Percentiles rank a stretch among this genome's conserved stretches.
phyloP scores from a whole-genome alignment of 2,888 invertebrate species.

The Argynnis bischoffii region DNA sequence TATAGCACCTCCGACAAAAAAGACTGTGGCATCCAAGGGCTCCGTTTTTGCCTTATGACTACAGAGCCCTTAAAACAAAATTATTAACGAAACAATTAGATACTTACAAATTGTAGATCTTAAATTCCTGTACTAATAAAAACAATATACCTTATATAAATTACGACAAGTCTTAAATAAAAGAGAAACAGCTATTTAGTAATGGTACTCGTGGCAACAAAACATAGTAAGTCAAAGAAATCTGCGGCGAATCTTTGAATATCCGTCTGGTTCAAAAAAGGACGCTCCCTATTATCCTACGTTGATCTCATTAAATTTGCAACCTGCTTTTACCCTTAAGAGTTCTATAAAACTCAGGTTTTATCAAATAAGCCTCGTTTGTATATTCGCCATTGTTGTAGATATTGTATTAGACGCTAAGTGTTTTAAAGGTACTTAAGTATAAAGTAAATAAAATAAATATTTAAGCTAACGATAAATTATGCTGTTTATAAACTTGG shows the following conservation, averaged over 20 bases:
- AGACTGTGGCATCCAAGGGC: too few relatives aligned
- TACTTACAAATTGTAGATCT: too few relatives aligned
- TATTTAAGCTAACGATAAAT: too few relatives aligned
- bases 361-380: conserved; percentile 29
- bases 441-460: too few relatives aligned
- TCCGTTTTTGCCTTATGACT: too few relatives aligned
- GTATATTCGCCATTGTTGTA: conserved; percentile 19
- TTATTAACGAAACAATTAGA: too few relatives aligned
- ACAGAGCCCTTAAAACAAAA: too few relatives aligned
- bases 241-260: conserved; percentile 29
- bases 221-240: conserved; percentile 28
- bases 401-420: neutral
- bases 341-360: conserved; percentile 26
- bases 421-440: too few relatives aligned
- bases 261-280: conserved; percentile 28
- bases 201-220: conserved; percentile 18
- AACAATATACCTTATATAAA: conserved; percentile 12
- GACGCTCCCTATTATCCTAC: conserved; percentile 30
- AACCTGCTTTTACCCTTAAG: conserved; percentile 29
- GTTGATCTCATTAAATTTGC: conserved; percentile 39
- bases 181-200: conserved; percentile 21
- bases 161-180: conserved; percentile 1
- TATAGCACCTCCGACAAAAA: too few relatives aligned
- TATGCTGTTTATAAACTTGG: too few relatives aligned
- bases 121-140: neutral